Conservation (phyloP, 2,113 vertebrate species). For the Chloropsis hardwickii region DNA sequence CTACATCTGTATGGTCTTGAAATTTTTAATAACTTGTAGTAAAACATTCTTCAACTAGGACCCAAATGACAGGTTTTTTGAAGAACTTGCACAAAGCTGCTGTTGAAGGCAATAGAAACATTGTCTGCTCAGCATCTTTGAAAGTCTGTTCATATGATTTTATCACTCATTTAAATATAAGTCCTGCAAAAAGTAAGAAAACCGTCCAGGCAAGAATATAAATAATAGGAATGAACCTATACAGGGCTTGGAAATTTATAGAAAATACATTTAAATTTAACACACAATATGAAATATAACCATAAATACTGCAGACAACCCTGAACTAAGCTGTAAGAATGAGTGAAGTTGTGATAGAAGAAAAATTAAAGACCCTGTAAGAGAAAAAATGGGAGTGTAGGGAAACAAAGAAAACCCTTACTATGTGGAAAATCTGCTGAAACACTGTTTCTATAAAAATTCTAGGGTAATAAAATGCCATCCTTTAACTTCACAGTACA, state of each 20-base stretch:
- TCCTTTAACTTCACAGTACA: background rate
- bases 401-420: background rate
- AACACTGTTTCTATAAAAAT: background rate
- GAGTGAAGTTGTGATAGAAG: conserved; percentile 51
- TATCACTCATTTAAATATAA: conserved; percentile 38
- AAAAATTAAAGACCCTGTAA: conserved; percentile 32
- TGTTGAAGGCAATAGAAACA: background rate
- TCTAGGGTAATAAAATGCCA: background rate
- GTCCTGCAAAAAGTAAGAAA: background rate
- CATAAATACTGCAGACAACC: background rate
- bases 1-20: background rate
- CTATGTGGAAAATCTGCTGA: conserved; percentile 9
- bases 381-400: background rate
- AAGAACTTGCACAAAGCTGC: background rate
- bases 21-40: conserved; percentile 52
- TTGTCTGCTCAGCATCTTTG: background rate
- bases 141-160: background rate
- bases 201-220: background rate
- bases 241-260: conserved; percentile 40
- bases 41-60: conserved; percentile 4
- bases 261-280: conserved; percentile 56
- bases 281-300: conserved; percentile 3
- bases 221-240: conserved; percentile 10
- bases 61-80: background rate
- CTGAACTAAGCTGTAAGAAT: conserved; percentile 39